Conservation (phyloP, 2,113 vertebrate genomes). For the Micronisus gabar region DNA sequence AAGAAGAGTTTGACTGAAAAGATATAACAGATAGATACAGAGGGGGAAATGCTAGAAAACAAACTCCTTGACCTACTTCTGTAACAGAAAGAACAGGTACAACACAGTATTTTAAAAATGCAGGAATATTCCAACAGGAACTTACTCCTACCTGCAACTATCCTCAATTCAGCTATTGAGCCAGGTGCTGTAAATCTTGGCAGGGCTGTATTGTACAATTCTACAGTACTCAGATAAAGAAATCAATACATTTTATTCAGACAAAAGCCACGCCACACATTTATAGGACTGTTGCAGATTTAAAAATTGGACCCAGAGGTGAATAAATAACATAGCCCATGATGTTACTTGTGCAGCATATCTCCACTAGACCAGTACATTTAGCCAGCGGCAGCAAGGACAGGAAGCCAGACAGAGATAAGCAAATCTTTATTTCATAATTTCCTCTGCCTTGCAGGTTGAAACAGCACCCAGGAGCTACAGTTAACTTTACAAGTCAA, state of each 20-base stretch:
- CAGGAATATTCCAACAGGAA: neutral
- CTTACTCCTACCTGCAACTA: neutral
- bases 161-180: neutral
- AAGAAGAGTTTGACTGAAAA: neutral
- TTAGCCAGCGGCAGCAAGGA: neutral
- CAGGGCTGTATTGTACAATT: neutral
- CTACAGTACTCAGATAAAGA: neutral
- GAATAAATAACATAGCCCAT: neutral
- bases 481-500: neutral
- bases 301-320: neutral
- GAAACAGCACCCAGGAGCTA: neutral
- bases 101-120: neutral
- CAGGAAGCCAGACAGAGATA: neutral
- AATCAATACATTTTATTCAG: neutral
- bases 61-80: neutral
- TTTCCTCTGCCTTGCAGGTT: neutral
- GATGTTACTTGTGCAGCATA: neutral
- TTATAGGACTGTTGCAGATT: neutral
- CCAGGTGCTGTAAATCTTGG: neutral
- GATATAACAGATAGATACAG: neutral
- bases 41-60: neutral
- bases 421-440: neutral
- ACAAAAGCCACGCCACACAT: neutral
- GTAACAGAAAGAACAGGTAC: neutral
- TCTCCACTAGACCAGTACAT: fast-evolving